Evolutionary conservation across 2,888 invertebrate genomes (phyloP).

Genomic region (Zelleria hepariella): DNA sequence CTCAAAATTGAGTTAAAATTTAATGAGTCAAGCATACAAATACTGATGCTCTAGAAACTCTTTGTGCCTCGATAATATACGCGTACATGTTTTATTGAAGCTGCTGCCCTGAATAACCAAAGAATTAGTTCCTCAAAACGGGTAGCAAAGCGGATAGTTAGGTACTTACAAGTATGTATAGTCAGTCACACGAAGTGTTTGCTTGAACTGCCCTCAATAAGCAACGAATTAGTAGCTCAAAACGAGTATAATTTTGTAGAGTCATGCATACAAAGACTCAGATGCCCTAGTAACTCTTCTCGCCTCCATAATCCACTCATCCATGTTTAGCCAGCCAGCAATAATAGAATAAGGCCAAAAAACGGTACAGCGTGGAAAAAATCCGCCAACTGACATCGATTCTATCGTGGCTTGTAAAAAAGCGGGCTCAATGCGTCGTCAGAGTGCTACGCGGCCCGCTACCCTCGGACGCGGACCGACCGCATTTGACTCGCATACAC

Average conservation of each 20-base stretch:
- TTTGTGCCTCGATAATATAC: no score
- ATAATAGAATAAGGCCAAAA: constrained; percentile 55
- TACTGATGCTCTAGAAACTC: no score
- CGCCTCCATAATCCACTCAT: not conserved
- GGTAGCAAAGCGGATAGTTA: no score
- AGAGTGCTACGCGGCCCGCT: constrained; percentile 60
- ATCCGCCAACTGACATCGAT: constrained; percentile 72
- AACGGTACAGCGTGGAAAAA: constrained; percentile 58
- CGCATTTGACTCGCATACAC: constrained; percentile 17
- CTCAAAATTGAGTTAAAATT: no score
- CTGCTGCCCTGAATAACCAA: no score
- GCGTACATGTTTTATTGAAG: no score
- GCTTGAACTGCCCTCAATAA: no score
- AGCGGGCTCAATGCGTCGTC: constrained; percentile 41
- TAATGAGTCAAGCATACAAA: no score
- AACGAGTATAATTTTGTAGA: not conserved
- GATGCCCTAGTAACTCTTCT: not conserved
- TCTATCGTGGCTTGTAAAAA: constrained; percentile 61
- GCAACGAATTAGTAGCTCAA: not conserved
- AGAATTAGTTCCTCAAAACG: no score
- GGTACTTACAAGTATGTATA: no score
- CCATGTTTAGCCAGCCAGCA: constrained; percentile 8
- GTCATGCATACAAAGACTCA: not conserved
- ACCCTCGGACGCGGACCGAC: constrained; percentile 51
- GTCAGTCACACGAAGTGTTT: no score